Percentiles rank a stretch among this genome's conserved stretches.
phyloP scores from a whole-genome alignment of 2,888 invertebrate genomes.

The Ochropleura leucogaster region DNA sequence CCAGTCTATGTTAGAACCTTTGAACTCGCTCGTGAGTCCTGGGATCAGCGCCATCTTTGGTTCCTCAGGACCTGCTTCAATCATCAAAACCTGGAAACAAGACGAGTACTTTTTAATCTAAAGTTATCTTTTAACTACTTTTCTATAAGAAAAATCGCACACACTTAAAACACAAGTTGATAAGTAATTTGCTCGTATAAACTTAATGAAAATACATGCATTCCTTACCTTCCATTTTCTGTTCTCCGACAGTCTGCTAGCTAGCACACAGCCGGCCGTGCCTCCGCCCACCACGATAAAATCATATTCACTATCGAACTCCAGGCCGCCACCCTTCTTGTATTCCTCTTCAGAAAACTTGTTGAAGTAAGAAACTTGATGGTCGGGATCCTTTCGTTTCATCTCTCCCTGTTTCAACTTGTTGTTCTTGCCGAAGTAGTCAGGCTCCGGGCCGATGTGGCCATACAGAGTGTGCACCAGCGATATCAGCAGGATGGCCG shows the following conservation, averaged over 20 bases:
- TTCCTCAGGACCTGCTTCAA: conserved; percentile 86
- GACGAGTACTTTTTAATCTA: not conserved
- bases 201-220: not conserved
- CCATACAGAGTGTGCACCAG: conserved; percentile 86
- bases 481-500: conserved; percentile 85
- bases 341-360: conserved; percentile 53
- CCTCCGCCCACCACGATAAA: conserved; percentile 86
- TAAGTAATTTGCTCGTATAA: no score
- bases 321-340: conserved; percentile 35
- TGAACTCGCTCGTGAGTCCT: conserved; percentile 85
- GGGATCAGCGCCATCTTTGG: conserved; percentile 86
- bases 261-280: conserved; percentile 86
- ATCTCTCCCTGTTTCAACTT: conserved; percentile 31
- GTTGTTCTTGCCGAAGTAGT: conserved; percentile 79
- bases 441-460: conserved; percentile 81
- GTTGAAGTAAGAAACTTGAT: conserved; percentile 61
- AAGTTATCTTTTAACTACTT: not conserved
- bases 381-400: conserved; percentile 39
- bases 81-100: conserved; percentile 76
- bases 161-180: not conserved
- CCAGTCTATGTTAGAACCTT: conserved; percentile 84
- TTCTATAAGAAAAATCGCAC: not conserved
- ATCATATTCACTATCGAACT: conserved; percentile 75
- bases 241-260: conserved; percentile 86
- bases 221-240: conserved; percentile 83